Conservation (phyloP, 2,113 vertebrate genomes). For the Salminus brasiliensis region DNA sequence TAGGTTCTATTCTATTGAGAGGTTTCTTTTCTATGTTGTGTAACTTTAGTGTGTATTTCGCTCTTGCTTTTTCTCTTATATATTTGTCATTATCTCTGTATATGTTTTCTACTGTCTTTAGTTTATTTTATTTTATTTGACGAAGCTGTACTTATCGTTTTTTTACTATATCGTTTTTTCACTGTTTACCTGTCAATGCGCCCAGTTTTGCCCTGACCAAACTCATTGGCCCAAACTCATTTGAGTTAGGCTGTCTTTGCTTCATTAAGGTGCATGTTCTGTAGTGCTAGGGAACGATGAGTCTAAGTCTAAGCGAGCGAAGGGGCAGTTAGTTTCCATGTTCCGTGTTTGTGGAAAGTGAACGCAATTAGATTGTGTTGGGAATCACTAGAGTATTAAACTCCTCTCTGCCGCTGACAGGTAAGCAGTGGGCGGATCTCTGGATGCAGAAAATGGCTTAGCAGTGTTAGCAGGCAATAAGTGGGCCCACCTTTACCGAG, state of each 20-base stretch:
- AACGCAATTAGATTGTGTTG: background rate
- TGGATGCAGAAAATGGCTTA: background rate
- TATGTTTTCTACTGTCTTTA: background rate
- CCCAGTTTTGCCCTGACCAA: no score
- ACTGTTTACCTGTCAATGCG: background rate
- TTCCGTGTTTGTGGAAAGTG: background rate
- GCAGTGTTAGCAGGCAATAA: background rate
- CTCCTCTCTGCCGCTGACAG: background rate
- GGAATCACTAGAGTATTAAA: background rate
- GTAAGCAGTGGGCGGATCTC: background rate
- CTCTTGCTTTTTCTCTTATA: no score
- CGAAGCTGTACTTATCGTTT: no score
- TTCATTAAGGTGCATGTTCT: background rate
- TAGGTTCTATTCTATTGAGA: no score
- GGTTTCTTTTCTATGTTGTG: no score
- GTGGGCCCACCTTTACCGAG: constrained; percentile 48
- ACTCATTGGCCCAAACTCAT: background rate
- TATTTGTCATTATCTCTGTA: no score
- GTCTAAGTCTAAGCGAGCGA: background rate
- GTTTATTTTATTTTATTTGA: background rate
- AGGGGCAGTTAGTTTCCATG: background rate
- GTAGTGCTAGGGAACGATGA: background rate
- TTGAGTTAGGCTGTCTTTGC: background rate
- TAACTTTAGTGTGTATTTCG: no score
- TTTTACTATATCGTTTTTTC: no score